Base-by-base conservation (phyloP, 2,888 invertebrate species). In the Campoletis raptor region DNA sequence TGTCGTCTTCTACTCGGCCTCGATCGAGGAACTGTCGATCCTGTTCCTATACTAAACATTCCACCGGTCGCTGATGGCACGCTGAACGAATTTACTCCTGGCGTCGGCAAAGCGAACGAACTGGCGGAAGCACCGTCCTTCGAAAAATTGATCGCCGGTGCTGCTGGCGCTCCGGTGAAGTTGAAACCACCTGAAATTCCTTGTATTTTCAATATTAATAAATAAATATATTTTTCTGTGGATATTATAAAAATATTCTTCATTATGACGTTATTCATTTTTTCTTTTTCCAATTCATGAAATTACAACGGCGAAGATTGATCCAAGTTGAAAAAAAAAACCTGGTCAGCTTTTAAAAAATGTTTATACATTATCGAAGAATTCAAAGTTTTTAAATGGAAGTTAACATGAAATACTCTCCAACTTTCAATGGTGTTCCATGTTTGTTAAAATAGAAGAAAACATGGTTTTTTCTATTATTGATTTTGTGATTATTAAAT, bases 31-130 rank as follows among this genome's bases (percentile, higher is more conserved):
- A 94, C 93, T 21, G 91, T 94, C 9, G 93, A 94, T 18, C 95
- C 95, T 2, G 94, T 93, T 15, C 95, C 95, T 85, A 95, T 95
- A 89, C 94, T 95, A 88, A 95, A 95, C 94, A 95, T 95, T 72
- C 94, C 91, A 64, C 88, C 88, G 21, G 88, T 72, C 45, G 80
- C n/a, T 42, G 89, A 24, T n/a, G 85, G 83, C 30, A 89, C 85
- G 45, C 85, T 87, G 45, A 90, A 90, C 1, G 88, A 76, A 9
- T 84, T 81, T 18, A 81, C 79, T 40, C 91, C 92, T 7, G 91
- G 87, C 0, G 91, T 80, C 6, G 91, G 87, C 66, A 90, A 87
- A 36, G 89, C 90, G 40, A 93, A 93, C 0, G 90, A 69, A 36
- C 66, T 72, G 1, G 69, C 85, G n/a, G 93, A 81, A 0, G 91